Evolutionary conservation across 2,797 vertebrate species (phyloP).

Genomic region (Danionella dracula): DNA sequence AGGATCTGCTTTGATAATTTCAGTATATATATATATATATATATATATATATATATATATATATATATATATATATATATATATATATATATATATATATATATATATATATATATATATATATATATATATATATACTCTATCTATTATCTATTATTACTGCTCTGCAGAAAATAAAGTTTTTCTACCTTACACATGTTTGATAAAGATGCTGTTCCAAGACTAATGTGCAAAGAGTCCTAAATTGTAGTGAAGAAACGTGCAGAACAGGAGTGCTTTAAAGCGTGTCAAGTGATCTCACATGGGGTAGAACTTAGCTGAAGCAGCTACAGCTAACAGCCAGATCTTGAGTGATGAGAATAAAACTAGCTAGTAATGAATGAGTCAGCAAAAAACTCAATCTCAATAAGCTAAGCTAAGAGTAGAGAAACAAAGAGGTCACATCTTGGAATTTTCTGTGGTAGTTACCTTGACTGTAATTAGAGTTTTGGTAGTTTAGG

Average conservation of each 20-base stretch:
- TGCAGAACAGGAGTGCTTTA: constrained; percentile 64
- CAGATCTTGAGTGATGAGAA: constrained; percentile 8
- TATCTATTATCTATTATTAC: constrained; percentile 54
- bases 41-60: no score
- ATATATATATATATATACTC: no score
- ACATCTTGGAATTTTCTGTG: constrained; percentile 16
- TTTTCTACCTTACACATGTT: constrained; percentile 61
- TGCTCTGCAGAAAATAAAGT: constrained; percentile 58
- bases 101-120: no score
- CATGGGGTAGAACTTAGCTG: constrained; percentile 58
- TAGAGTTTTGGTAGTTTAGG: no score
- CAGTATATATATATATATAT: no score
- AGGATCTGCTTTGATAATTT: constrained; percentile 55
- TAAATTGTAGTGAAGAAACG: constrained; percentile 72
- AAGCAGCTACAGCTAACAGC: constrained; percentile 58
- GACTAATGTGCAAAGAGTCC: constrained; percentile 73
- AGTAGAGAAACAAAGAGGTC: constrained; percentile 4
- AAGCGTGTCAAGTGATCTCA: constrained; percentile 71
- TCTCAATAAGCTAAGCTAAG: constrained; percentile 1
- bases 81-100: no score
- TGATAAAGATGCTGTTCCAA: constrained; percentile 65
- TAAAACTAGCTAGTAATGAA: not conserved
- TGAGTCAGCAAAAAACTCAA: not conserved
- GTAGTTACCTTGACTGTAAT: not conserved
- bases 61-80: no score